A percentile compares a stretch with the other conserved stretches of the same genome.
These are phyloP conservation scores for Cotesia chilonis DNA, from an alignment of 1,140 invertebrate species.

Conservation along the genomic window DNA sequence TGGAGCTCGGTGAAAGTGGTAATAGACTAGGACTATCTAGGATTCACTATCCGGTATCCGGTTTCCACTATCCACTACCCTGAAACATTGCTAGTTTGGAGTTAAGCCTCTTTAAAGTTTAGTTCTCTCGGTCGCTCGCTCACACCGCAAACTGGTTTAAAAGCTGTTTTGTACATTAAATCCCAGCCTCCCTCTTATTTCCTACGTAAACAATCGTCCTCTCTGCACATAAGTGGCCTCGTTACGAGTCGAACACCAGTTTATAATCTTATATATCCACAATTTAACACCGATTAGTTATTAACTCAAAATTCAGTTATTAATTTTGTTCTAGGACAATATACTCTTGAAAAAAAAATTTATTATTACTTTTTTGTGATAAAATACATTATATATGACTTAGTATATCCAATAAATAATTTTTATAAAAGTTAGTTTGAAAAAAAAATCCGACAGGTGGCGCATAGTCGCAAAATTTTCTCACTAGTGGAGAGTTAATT, in stretches of 20 bases:
- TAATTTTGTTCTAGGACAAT: no score
- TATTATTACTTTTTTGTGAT: no score
- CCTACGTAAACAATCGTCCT: slow-evolving; percentile 18
- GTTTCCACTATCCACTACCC: not conserved
- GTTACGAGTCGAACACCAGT: slow-evolving; percentile 6
- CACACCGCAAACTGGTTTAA: not conserved
- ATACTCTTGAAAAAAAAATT: no score
- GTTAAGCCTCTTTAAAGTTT: slow-evolving; percentile 14
- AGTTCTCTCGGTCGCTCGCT: not conserved
- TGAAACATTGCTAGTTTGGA: not conserved
- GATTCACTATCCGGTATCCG: no score
- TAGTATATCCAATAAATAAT: no score
- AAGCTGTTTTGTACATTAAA: slow-evolving; percentile 18
- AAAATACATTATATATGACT: no score
- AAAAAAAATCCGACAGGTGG: no score
- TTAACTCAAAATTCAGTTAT: not conserved
- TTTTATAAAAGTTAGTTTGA: no score
- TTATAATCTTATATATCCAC: slow-evolving; percentile 11
- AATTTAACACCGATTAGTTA: slow-evolving; percentile 7
- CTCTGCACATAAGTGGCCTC: slow-evolving; percentile 13
- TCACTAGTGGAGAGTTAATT: no score
- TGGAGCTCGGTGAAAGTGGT: no score
- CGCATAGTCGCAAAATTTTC: no score
- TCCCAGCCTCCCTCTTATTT: not conserved
- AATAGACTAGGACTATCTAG: no score